Evolutionary conservation across 2,888 invertebrate genomes (phyloP), one percentile per base, ranked within the genome.

Genomic region (Hydrotaea diabolus): DNA sequence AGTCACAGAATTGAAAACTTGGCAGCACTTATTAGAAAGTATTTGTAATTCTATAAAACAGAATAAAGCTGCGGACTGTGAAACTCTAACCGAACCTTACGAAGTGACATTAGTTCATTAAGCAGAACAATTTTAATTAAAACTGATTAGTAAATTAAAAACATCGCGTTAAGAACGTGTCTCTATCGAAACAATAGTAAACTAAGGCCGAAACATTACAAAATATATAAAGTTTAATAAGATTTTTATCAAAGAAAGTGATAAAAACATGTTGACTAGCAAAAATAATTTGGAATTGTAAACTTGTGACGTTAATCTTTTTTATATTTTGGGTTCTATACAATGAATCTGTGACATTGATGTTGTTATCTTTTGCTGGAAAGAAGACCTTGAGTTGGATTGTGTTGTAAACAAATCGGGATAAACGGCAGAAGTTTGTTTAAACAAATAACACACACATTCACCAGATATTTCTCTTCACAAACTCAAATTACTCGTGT

Each of bases 391-490:
- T 86, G 86, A 85, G 71, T 73, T 3, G 75, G 64, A 72, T 69
- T 79, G 80, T 79, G 72, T 80, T 82, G 84, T 86, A 85, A 86
- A 85, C 86, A 85, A 84, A 83, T 73, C 49, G 69, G 74, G 59
- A 77, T 77, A 80, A 72, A 73, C 76, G 53, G 31, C 59, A 75
- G 76, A 53, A 59, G 31, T 69, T n/a, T 2, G 11, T 55, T 82
- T 71, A 71, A 75, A 62, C 46, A 78, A 53, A 57, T 69, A 23
- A 31, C 39, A 43, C 23, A n/a, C 39, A 66, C 31, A 55, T 36
- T 13, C 26, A 23, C 3, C 19, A 8, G 43, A 31, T 55, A 19
- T 39, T 69, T 62, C 36, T 57, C 17, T 69, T 73, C 49, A 49
- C n/a, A 49, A n/a, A n/a, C 49, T n/a, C 15, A 39, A 57, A 31